Evolutionary conservation across 1,140 invertebrate species (phyloP).

Genomic region (Ips typographus): DNA sequence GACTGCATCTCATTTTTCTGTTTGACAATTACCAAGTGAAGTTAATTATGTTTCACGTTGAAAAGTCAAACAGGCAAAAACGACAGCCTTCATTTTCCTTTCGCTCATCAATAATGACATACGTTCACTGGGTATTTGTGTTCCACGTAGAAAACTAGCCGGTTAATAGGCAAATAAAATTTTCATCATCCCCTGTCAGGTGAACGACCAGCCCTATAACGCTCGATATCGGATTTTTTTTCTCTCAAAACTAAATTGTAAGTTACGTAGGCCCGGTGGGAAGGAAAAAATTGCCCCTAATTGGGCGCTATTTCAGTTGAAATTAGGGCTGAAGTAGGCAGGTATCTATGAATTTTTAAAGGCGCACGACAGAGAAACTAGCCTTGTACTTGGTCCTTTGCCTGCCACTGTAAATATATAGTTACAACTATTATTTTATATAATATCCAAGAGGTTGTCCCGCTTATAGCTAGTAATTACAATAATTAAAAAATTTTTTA

Average conservation of each 20-base stretch:
- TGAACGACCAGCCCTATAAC: constrained; percentile 5
- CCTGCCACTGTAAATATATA: too few relatives aligned
- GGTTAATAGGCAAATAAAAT: constrained; percentile 14
- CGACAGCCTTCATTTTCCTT: constrained; percentile 6
- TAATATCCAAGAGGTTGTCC: too few relatives aligned
- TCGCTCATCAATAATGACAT: constrained; percentile 8
- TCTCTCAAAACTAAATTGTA: not conserved
- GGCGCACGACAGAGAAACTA: not conserved
- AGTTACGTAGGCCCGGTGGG: not conserved
- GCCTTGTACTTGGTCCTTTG: too few relatives aligned
- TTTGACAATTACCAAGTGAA: not conserved
- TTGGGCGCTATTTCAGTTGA: too few relatives aligned
- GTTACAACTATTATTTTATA: too few relatives aligned
- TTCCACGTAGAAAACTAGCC: constrained; percentile 11
- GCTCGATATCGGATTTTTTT: constrained; percentile 1
- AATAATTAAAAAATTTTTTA: too few relatives aligned
- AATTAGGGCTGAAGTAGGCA: not conserved
- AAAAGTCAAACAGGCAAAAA: constrained; percentile 2
- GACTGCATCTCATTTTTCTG: too few relatives aligned
- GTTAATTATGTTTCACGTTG: constrained; percentile 5
- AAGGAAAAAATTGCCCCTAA: too few relatives aligned
- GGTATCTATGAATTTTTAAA: not conserved
- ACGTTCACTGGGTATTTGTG: constrained; percentile 16
- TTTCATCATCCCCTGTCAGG: constrained; percentile 4
- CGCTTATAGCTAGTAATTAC: too few relatives aligned